phyloP scores from a whole-genome alignment of 1,140 invertebrate genomes.

The Hetaerina americana region DNA sequence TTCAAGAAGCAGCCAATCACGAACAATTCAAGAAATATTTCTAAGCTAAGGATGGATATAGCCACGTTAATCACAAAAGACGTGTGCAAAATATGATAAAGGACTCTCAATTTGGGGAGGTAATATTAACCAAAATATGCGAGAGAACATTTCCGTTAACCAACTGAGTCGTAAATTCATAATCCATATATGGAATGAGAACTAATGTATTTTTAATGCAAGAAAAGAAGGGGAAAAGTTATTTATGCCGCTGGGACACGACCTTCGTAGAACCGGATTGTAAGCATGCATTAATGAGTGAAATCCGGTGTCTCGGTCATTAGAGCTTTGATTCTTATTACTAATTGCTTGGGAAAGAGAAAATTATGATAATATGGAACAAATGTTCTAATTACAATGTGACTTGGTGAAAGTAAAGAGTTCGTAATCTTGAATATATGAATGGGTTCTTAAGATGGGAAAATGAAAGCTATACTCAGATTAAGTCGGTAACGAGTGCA shows the following conservation, averaged over 20 bases:
- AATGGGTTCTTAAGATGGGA: too few species aligned
- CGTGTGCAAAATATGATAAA: too few species aligned
- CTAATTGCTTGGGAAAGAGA: neutral
- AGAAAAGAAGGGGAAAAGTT: neutral
- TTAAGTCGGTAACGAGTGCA: too few species aligned
- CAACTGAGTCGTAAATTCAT: neutral
- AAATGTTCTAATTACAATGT: neutral
- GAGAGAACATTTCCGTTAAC: neutral
- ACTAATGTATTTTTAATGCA: constrained; percentile 1
- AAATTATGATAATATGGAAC: neutral
- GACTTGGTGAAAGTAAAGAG: too few species aligned
- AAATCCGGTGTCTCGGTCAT: neutral
- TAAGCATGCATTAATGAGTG: neutral
- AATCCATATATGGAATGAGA: neutral
- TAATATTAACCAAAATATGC: neutral
- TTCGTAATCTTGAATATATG: too few species aligned
- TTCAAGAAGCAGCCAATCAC: neutral
- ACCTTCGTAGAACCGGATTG: neutral
- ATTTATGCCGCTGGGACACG: neutral
- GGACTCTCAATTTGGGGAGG: neutral
- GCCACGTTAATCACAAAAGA: too few species aligned
- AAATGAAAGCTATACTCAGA: too few species aligned
- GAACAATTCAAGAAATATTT: neutral
- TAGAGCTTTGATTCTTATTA: neutral
- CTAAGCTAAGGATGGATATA: too few species aligned